Base-by-base conservation (phyloP, 2,797 vertebrate species). In the Typhlichthys subterraneus region DNA sequence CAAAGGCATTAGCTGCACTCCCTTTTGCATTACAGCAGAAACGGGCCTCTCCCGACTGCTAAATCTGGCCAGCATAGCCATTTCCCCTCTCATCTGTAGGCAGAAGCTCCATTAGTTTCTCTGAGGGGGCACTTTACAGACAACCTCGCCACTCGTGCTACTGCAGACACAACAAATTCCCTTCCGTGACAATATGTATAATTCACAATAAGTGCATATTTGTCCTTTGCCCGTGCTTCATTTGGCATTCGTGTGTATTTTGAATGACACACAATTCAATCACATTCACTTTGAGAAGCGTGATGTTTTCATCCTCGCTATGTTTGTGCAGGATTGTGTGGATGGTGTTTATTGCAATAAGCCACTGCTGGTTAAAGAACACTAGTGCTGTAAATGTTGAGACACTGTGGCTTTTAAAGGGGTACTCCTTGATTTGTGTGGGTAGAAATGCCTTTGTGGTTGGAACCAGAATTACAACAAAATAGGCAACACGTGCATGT, bases 151-250 rank as follows among this genome's bases (percentile, higher is more conserved):
- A 69, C 69, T 69, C 55, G 61, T 51, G 63, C 66, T 73, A 51
- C 61, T 67, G 77, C 78, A 86, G 67, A 87, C 81, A 80, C 80
- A 83, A 84, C 81, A 80, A 77, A 72, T 79, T 71, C 78, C 70
- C 77, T 65, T 78, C 45, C 74, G 66, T 61, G 69, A 76, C 74
- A 75, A 75, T 69, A 83, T 90, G 77, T 77, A 91, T 91, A 84
- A 91, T 91, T 91, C 80, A 91, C 45, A 79, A 68, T 79, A 73
- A 86, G 87, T 86, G 84, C 75, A 79, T 68, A 81, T 80, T 80
- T 85, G 85, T 88, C 85, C 81, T 77, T 59, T 55, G 57, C 62
- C 74, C 42, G 57, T 60, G 54, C 69, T 45, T 46, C 45, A 59
- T 15, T 45, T 2, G 63, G 33, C 12, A 4, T 31, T 15, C 45